Evolutionary conservation across 92 coral and sea anemone genomes (phyloP), one percentile per base, ranked within the genome.

Genomic region (Galaxea fascicularis): DNA sequence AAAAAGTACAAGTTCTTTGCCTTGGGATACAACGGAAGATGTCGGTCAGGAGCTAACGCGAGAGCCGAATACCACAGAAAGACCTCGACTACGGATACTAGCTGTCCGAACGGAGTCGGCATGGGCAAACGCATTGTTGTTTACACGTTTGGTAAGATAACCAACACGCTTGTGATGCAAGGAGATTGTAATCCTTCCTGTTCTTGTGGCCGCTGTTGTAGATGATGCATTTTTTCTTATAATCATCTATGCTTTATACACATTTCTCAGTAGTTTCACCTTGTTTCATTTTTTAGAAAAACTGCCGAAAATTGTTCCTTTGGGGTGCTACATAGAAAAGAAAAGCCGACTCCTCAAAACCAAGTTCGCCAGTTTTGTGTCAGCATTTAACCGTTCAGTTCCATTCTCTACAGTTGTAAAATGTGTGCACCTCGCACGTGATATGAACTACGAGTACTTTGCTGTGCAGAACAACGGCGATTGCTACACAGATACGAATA

Each of bases 91-190:
- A 31, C n/a, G 7, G 65, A 82, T 29, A 64, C 20, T 8, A 52
- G 47, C 30, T 88, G 84, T 24, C 81, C 73, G 46, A 66, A 80
- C 66, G 85, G 85, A n/a, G 65, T 88, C 26, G 91, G 91, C 14
- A 75, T 57, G 18, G 67, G 56, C 39, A 83, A 83, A 51, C 79
- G 84, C 25, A 82, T 76, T 54, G 80, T 22, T 46, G 59, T 88
- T 4, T 57, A 57, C 22, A 62, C 41, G 57, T 24, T 66, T 7
- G 3, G 20, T 49, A 35, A 35, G 41, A n/a, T n/a, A n/a, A n/a
- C n/a, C n/a, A n/a, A n/a, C n/a, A n/a, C n/a, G n/a, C n/a, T n/a
- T n/a, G n/a, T n/a, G n/a, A n/a, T n/a, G n/a, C n/a, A n/a, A n/a
- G n/a, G n/a, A n/a, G n/a, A n/a, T n/a, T n/a, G n/a, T n/a, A n/a